Evolutionary conservation across 30 jellyfish, hydroid and myxozoan genomes (phyloP).

Genomic region (Hydractinia symbiolongicarpus): DNA sequence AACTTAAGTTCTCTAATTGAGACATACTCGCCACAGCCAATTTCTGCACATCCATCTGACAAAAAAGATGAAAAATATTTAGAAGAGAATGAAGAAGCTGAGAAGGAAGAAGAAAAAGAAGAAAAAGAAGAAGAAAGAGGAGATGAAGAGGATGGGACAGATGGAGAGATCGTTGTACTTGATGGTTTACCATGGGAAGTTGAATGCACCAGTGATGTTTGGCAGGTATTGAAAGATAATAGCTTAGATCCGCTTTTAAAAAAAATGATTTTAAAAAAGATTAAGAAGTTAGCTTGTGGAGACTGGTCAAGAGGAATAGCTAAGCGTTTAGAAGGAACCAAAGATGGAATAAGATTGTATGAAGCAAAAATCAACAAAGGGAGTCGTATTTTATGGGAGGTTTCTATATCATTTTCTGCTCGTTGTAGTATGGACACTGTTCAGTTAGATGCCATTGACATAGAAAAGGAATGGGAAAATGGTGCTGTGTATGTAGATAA

Average conservation of each 20-base stretch:
- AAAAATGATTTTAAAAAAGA: conserved; percentile 34
- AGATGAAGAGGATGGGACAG: not conserved
- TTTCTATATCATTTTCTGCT: conserved; percentile 64
- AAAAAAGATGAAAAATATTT: no score
- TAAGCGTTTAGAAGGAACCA: conserved; percentile 28
- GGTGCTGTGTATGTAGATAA: conserved; percentile 48
- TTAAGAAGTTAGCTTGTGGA: conserved; percentile 53
- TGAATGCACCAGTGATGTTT: conserved; percentile 61
- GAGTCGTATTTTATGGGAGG: conserved; percentile 72
- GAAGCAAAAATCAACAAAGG: conserved; percentile 50
- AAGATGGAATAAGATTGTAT: conserved; percentile 46
- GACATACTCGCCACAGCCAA: no score
- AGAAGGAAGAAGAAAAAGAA: conserved; percentile 45
- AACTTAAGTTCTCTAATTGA: no score
- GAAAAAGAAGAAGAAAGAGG: conserved; percentile 13
- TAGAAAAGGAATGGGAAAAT: not conserved
- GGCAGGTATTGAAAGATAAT: conserved; percentile 44
- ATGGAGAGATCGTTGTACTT: conserved; percentile 1
- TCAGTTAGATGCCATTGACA: not conserved
- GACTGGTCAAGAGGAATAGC: conserved; percentile 53
- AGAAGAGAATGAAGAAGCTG: conserved; percentile 18
- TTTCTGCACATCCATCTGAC: no score
- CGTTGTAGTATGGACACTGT: conserved; percentile 34
- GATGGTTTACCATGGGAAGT: conserved; percentile 83
- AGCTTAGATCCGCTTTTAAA: conserved; percentile 23